These are phyloP conservation scores for Callosobruchus maculatus DNA, from an alignment of 2,888 invertebrate genomes.

Conservation along the genomic window DNA sequence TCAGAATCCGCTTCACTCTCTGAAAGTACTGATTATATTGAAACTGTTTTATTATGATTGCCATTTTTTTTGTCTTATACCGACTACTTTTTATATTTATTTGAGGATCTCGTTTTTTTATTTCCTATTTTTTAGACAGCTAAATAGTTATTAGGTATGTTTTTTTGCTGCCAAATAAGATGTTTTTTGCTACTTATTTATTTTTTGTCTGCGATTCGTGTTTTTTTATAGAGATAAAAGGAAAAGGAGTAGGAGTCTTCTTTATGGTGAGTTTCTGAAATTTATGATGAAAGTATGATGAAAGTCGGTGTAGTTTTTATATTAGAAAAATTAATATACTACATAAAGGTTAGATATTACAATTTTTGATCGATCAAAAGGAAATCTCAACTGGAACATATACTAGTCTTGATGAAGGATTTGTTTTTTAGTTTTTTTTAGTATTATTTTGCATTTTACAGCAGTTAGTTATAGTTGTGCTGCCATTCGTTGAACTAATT, in stretches of 20 bases:
- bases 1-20: not conserved
- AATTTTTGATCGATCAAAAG: constrained; percentile 8
- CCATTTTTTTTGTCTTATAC: constrained; percentile 10
- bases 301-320: constrained; percentile 18
- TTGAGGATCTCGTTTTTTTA: constrained; percentile 16
- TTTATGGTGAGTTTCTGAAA: not conserved
- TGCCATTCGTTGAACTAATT: constrained; percentile 27
- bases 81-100: constrained; percentile 15
- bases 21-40: constrained; percentile 6
- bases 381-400: constrained; percentile 30
- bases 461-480: constrained; percentile 26
- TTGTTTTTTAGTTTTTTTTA: constrained; percentile 24
- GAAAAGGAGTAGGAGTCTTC: not conserved
- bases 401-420: constrained; percentile 34
- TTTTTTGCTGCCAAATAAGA: constrained; percentile 28
- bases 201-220: not conserved
- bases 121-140: constrained; percentile 17
- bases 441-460: constrained; percentile 24
- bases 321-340: not conserved
- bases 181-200: constrained; percentile 17
- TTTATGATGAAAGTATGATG: constrained; percentile 8
- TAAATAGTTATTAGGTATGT: constrained; percentile 21
- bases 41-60: constrained; percentile 12
- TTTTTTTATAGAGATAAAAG: not conserved
- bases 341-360: not conserved